These are phyloP conservation scores for Bothrops alternatus DNA, from an alignment of 2,797 vertebrate genomes.

Conservation along the genomic window DNA sequence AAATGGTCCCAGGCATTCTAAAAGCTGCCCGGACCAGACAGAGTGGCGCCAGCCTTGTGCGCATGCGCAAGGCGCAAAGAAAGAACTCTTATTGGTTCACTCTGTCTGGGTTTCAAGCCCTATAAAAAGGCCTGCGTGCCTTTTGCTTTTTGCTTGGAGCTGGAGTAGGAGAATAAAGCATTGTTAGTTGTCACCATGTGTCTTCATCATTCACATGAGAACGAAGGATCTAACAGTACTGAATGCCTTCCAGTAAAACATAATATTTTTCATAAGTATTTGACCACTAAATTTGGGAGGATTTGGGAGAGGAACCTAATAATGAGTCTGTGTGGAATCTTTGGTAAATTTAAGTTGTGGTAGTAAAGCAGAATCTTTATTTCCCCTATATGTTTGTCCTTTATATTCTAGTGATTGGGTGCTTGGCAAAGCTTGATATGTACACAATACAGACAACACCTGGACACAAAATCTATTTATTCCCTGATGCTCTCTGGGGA, in stretches of 20 bases:
- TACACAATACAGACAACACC: constrained; percentile 8
- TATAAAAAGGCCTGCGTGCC: no score
- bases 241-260: neutral
- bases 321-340: neutral
- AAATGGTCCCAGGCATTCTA: no score
- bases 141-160: no score
- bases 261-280: neutral
- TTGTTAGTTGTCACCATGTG: no score
- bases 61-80: no score
- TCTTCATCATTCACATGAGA: no score
- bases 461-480: constrained; percentile 38
- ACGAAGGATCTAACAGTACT: neutral
- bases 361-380: constrained; percentile 18
- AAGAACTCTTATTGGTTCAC: no score
- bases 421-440: constrained; percentile 5
- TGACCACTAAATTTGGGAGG: neutral
- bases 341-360: neutral
- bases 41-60: no score
- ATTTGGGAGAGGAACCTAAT: neutral
- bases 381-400: neutral
- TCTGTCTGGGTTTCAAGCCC: no score
- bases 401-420: neutral
- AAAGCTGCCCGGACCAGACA: no score
- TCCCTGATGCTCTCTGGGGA: constrained; percentile 15
- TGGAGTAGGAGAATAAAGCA: no score